Evolutionary conservation across 2,888 invertebrate species (phyloP), one percentile per base, ranked within the genome.

Genomic region (Diogma glabrata): DNA sequence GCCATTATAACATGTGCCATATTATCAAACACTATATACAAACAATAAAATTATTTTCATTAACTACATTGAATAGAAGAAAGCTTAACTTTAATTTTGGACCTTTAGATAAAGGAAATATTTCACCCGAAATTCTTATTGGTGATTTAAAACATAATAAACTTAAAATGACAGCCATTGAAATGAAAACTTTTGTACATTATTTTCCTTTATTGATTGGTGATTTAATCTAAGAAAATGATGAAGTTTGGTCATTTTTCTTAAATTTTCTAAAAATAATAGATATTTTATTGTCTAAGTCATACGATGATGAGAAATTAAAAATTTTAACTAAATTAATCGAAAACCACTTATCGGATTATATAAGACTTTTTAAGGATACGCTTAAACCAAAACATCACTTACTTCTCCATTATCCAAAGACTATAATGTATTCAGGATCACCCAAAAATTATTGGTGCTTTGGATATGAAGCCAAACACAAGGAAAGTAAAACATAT

Each of bases 1-100:
- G 57, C 47, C 45, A 43, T 10, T 59, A 58, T 49, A 58, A 60
- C 52, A 24, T 59, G 20, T 57, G 56, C 23, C 45, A 57, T 51
- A 43, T 57, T 40, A 38, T 54, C 20, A 50, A 50, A 14, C 14
- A 23, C 51, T 53, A 53, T 20, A 54, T 56, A 28, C 49, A 56
- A 40, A 53, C 56, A 20, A 43, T 48, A 47, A 57, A 55, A 49
- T 26, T 54, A 3, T 53, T 57, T 54, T 43, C 51, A 28, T 14
- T 55, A 12, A 51, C 57, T 20, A 50, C 43, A 17, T 26, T 60
- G 17, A 57, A 57, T 43, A 54, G 51, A 19, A 50, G 57, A 33
- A 57, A 57, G 46, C 51, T 52, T 48, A 52, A 54, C 45, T 57
- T 59, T 53, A 28, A n/a, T n/a, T n/a, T n/a, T n/a, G 57, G 57